phyloP scores from a whole-genome alignment of 2,113 vertebrate species.

The Desmodus rotundus region DNA sequence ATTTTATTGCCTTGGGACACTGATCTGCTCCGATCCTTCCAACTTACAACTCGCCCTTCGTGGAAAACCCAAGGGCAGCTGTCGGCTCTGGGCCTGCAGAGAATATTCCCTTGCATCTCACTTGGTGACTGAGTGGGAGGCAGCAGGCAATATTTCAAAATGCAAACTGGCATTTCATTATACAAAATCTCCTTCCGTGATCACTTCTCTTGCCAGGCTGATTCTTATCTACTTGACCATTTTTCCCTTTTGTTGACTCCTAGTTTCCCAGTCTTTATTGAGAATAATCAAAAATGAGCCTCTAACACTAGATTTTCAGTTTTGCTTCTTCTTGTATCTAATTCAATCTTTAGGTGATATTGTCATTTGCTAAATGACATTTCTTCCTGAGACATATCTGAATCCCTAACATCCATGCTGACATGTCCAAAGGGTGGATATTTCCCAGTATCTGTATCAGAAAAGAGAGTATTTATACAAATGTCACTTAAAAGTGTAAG shows the following conservation, averaged over 20 bases:
- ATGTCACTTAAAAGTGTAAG: not conserved
- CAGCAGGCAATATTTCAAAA: slow-evolving; percentile 72
- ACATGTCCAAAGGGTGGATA: slow-evolving; percentile 9
- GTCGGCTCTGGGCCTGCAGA: slow-evolving; percentile 18
- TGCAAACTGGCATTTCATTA: slow-evolving; percentile 75
- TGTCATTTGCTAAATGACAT: slow-evolving; percentile 30
- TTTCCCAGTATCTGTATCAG: not conserved
- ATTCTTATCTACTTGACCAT: slow-evolving; percentile 47
- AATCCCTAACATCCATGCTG: not conserved
- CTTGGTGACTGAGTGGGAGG: slow-evolving; percentile 65
- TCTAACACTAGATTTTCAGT: not conserved
- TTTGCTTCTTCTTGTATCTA: not conserved
- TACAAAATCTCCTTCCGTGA: slow-evolving; percentile 64
- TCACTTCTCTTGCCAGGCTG: slow-evolving; percentile 59
- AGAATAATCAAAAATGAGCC: slow-evolving; percentile 10
- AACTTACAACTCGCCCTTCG: not conserved
- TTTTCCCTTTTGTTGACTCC: slow-evolving; percentile 51
- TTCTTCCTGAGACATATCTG: not conserved
- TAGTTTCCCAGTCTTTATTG: not conserved
- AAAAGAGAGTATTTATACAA: slow-evolving; percentile 23
- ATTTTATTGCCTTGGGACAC: not conserved
- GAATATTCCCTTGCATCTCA: slow-evolving; percentile 39
- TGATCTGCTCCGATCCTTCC: not conserved
- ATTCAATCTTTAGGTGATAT: not conserved
- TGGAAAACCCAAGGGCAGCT: not conserved